Evolutionary conservation across 2,113 vertebrate species (phyloP).

Genomic region (Nycticebus coucang): DNA sequence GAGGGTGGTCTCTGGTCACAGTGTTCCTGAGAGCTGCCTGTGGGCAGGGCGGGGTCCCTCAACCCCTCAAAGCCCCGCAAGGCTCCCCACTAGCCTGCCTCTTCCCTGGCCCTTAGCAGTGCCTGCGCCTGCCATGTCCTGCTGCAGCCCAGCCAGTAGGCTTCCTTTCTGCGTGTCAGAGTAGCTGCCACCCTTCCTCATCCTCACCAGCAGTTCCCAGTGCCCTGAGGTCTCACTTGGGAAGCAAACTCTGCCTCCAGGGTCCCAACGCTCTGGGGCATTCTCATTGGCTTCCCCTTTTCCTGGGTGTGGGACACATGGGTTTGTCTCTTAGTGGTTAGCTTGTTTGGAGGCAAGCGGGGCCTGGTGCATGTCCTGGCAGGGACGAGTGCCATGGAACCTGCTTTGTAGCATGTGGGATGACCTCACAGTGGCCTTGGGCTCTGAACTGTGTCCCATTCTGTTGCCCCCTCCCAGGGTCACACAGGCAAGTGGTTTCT

Average conservation of each 20-base stretch:
- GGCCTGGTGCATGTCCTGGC: fast-evolving
- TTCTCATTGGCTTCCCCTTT: background rate
- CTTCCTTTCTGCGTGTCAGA: fast-evolving
- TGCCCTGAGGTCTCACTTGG: background rate
- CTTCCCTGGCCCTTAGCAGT: background rate
- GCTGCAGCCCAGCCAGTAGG: fast-evolving
- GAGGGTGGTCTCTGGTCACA: background rate
- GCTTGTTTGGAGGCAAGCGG: background rate
- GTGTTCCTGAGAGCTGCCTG: fast-evolving
- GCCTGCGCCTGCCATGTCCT: fast-evolving
- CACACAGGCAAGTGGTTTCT: background rate
- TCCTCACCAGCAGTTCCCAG: background rate
- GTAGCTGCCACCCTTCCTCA: fast-evolving
- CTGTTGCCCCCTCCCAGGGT: too few relatives aligned
- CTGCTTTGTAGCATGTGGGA: background rate
- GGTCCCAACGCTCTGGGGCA: fast-evolving
- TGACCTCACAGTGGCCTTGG: background rate
- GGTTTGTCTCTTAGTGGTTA: too few relatives aligned
- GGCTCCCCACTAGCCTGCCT: background rate
- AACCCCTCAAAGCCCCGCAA: background rate
- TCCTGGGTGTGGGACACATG: fast-evolving
- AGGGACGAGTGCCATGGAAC: fast-evolving
- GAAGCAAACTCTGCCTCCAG: background rate
- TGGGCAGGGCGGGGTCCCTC: background rate
- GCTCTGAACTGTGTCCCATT: background rate